Conservation (phyloP, 2,888 invertebrate species). For the Quadroppia sp. region DNA sequence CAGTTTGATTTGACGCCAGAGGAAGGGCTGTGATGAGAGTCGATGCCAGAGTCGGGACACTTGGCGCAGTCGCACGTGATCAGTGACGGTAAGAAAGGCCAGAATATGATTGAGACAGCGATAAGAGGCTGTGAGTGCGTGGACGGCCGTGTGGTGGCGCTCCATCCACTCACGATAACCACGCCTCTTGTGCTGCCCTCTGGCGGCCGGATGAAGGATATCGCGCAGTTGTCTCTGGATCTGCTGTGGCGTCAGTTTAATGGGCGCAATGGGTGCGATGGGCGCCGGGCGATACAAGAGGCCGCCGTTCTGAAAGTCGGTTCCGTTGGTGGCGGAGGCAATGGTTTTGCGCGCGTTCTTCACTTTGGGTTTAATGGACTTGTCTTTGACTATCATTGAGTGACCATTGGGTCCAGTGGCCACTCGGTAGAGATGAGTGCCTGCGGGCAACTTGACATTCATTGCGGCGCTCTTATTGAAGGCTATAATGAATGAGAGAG, state of each 20-base stretch:
- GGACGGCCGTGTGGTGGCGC: neutral
- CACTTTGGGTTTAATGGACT: constrained; percentile 2
- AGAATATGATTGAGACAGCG: constrained; percentile 11
- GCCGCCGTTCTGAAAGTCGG: neutral
- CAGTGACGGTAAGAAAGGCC: constrained; percentile 38
- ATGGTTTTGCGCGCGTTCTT: constrained; percentile 17
- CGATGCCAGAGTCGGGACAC: constrained; percentile 38
- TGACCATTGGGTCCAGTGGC: constrained; percentile 36
- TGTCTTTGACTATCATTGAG: constrained; percentile 37
- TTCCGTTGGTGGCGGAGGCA: neutral
- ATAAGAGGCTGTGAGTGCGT: neutral
- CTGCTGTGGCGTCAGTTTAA: constrained; percentile 30
- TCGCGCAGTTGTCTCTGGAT: constrained; percentile 19
- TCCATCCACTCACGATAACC: constrained; percentile 4
- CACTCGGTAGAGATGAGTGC: constrained; percentile 37
- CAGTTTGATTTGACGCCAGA: constrained; percentile 39
- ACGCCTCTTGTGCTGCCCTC: neutral
- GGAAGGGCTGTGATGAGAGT: constrained; percentile 29
- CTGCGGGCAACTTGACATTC: constrained; percentile 12
- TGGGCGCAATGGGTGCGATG: constrained; percentile 42
- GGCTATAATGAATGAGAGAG: too few relatives aligned
- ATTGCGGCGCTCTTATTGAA: constrained; percentile 12
- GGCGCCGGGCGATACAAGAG: constrained; percentile 12
- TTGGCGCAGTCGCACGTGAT: constrained; percentile 37
- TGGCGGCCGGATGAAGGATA: neutral